Evolutionary conservation across 2,888 invertebrate genomes (phyloP), one percentile per base, ranked within the genome.

Genomic region (Pyralis farinalis): DNA sequence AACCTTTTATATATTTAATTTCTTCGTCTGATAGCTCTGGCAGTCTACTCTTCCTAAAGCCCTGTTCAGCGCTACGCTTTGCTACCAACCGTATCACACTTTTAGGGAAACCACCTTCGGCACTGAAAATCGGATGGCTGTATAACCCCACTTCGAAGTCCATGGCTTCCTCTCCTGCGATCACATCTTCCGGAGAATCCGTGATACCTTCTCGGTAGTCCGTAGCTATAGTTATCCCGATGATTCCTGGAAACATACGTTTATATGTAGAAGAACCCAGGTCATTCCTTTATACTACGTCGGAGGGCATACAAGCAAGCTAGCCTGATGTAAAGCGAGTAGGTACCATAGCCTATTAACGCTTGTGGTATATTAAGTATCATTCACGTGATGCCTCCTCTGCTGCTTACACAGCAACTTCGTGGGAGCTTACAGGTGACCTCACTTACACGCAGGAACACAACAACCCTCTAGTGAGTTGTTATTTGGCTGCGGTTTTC

Each of bases 21-120:
- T 91, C 90, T 37, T 80, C 71, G 1, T 58, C 42, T 0, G 80
- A 79, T 32, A 91, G 81, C 22, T 65, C 62, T 1, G 91, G 91
- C 7, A 92, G 61, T 36, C 91, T 68, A 12, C 90, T 90, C 39
- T 60, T 60, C 0, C 55, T 41, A 41, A 71, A 87, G 0, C 90
- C 90, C 63, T 91, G 90, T 31, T 72, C 58, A 1, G 53, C 55
- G 47, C 91, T 91, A 43, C 79, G 89, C 30, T 71, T 62, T 0
- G 71, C 83, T 1, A 91, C 69, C 4, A 73, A 55, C 25, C 74
- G 53, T 34, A 82, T 75, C 41, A 90, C 76, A 1, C 83, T 58
- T 1, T 76, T 58, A 0, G 91, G 91, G 47, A 88, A 91, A 22
- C 90, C 90, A 0, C 91, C 91, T 7, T 71, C 54, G 0, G 53